Percentiles rank a stretch among this genome's conserved stretches.
Evolutionary conservation across 2,113 vertebrate genomes (phyloP).

Genomic region (Rhynchomys soricoides): DNA sequence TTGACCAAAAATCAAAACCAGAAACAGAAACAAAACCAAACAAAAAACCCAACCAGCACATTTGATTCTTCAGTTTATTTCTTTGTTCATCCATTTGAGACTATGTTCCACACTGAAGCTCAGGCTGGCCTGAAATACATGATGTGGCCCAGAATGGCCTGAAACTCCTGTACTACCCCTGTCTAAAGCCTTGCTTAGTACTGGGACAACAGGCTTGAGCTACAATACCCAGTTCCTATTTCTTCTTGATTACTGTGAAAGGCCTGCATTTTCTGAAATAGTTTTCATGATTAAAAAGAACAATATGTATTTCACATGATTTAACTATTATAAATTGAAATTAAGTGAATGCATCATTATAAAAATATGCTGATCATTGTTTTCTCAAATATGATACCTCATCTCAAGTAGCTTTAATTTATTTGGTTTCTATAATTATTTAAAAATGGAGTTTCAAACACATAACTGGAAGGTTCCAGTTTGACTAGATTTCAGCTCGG

Average conservation of each 20-base stretch:
- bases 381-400: neutral
- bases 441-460: conserved; percentile 46
- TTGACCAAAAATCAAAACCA: neutral
- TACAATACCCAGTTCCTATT: neutral
- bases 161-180: neutral
- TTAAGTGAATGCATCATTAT: neutral
- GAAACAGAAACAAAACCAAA: neutral
- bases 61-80: neutral
- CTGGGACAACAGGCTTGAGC: neutral
- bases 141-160: neutral
- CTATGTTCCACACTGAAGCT: neutral
- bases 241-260: conserved; percentile 39
- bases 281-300: conserved; percentile 26
- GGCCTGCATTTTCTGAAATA: neutral
- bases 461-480: neutral
- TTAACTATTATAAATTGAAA: conserved; percentile 20
- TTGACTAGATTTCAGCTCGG: neutral
- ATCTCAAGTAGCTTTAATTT: conserved; percentile 9
- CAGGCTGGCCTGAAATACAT: neutral
- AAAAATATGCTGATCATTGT: conserved; percentile 10
- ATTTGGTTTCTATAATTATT: conserved; percentile 18
- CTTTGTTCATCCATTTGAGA: neutral
- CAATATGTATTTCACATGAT: neutral
- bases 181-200: neutral
- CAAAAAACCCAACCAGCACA: neutral